Conservation (phyloP, 2,113 vertebrate species). For the Rhynchomys soricoides region DNA sequence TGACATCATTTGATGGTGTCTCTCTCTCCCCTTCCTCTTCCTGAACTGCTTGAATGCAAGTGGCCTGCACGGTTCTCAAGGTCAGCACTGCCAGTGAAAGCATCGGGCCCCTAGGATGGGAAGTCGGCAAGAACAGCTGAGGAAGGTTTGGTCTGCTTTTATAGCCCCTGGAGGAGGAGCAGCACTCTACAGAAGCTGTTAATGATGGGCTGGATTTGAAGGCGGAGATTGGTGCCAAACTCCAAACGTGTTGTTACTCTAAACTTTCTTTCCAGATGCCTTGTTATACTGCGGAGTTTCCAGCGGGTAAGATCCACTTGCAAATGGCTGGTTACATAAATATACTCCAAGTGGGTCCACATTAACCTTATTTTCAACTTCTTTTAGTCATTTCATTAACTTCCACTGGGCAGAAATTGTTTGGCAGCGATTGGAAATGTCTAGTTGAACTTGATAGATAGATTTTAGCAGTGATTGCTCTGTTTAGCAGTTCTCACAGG, state of each 20-base stretch:
- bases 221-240: constrained; percentile 83
- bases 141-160: constrained; percentile 86
- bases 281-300: constrained; percentile 81
- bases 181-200: constrained; percentile 88
- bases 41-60: constrained; percentile 71
- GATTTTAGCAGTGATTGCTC: constrained; percentile 77
- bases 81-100: constrained; percentile 80
- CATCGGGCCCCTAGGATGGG: constrained; percentile 76
- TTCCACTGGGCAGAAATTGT: constrained; percentile 74
- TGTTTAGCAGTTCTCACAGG: constrained; percentile 81
- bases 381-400: constrained; percentile 73
- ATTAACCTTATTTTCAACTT: constrained; percentile 56
- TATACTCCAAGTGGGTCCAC: background rate
- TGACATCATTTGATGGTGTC: background rate
- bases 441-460: constrained; percentile 83
- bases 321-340: constrained; percentile 72
- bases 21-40: constrained; percentile 12
- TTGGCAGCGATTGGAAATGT: constrained; percentile 80
- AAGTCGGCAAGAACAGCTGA: constrained; percentile 82
- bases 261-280: constrained; percentile 87
- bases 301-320: constrained; percentile 78
- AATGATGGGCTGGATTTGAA: constrained; percentile 86
- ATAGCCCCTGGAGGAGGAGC: constrained; percentile 85
- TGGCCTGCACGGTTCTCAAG: constrained; percentile 33
- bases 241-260: constrained; percentile 86